Evolutionary conservation across 2,888 invertebrate genomes (phyloP).

Genomic region (Lasioglossum pauxillum): DNA sequence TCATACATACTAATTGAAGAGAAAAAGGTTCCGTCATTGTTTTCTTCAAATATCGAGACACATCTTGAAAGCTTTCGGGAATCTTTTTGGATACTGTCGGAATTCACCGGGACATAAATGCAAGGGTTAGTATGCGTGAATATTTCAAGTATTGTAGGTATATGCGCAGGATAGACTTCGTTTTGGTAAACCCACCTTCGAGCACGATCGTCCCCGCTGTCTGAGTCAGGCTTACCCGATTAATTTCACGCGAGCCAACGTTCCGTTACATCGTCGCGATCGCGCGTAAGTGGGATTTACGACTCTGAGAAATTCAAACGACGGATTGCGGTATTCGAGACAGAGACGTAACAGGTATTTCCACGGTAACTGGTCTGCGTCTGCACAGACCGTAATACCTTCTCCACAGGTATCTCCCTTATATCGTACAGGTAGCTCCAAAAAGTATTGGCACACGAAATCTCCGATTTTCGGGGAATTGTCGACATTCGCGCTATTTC

Average conservation of each 20-base stretch:
- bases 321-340: slow-evolving; percentile 2
- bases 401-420: not conserved
- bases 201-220: not conserved
- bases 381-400: slow-evolving; percentile 2
- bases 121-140: not conserved
- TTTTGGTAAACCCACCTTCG: not conserved
- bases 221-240: slow-evolving; percentile 1
- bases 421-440: not conserved
- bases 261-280: slow-evolving; percentile 14
- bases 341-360: slow-evolving; percentile 13
- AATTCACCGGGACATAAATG: not conserved
- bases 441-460: not conserved
- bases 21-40: too few species aligned
- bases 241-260: not conserved
- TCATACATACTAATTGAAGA: not conserved
- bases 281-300: slow-evolving; percentile 19
- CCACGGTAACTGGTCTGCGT: not conserved
- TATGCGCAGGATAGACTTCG: not conserved
- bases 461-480: not conserved
- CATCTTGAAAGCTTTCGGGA: not conserved
- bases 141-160: not conserved
- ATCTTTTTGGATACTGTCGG: not conserved
- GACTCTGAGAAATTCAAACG: slow-evolving; percentile 9
- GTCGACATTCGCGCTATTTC: not conserved
- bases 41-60: too few species aligned